These are phyloP conservation scores for Emesis furor DNA, from an alignment of 2,888 invertebrate genomes.

Conservation along the genomic window DNA sequence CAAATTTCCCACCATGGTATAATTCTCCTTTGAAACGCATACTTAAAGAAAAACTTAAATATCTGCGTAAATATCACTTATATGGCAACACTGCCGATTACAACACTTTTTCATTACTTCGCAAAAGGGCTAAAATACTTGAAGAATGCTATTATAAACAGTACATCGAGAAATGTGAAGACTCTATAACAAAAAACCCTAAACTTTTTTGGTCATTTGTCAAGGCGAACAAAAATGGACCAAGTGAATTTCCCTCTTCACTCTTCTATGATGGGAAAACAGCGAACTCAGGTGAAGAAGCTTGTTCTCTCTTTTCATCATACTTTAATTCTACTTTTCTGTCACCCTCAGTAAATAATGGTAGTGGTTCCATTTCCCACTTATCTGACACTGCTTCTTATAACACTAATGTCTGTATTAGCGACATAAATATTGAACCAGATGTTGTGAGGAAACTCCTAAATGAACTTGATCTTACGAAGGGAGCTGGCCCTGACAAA, in stretches of 20 bases:
- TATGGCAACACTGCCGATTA: constrained; percentile 22
- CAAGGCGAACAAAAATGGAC: constrained; percentile 5
- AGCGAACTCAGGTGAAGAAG: not conserved
- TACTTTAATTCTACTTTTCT: constrained; percentile 27
- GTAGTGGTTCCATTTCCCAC: not conserved
- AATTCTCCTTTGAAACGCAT: not conserved
- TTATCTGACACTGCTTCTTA: not conserved
- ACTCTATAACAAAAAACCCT: constrained; percentile 21
- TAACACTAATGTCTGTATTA: not conserved
- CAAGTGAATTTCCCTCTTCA: not conserved
- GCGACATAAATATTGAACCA: constrained; percentile 17
- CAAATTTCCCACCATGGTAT: constrained; percentile 18
- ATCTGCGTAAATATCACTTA: constrained; percentile 22
- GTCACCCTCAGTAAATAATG: not conserved
- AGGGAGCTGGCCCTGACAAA: constrained; percentile 16
- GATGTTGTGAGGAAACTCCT: not conserved
- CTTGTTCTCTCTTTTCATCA: constrained; percentile 15
- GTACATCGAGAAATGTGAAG: constrained; percentile 27
- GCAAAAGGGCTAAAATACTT: constrained; percentile 24
- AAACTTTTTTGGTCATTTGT: constrained; percentile 35
- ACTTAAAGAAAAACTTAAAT: constrained; percentile 31
- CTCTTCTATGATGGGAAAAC: not conserved
- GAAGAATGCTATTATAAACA: constrained; percentile 23
- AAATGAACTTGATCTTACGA: not conserved
- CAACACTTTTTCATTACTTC: constrained; percentile 20